phyloP scores from a whole-genome alignment of 2,113 vertebrate species.

The Perca fluviatilis region DNA sequence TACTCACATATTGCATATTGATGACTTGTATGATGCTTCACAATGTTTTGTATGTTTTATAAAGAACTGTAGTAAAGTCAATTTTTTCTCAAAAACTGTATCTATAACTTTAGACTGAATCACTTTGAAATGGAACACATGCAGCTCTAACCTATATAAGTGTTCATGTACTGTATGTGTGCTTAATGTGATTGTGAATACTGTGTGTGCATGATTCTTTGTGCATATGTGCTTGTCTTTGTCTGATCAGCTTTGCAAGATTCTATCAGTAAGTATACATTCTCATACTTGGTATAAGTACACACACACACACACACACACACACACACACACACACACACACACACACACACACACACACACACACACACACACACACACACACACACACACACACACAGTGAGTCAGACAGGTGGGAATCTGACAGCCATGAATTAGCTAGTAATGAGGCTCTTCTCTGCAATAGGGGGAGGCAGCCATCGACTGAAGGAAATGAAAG shows the following conservation, averaged over 20 bases:
- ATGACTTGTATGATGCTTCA: no score
- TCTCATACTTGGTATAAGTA: background rate
- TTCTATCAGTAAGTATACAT: background rate
- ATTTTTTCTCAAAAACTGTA: no score
- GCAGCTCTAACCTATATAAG: no score
- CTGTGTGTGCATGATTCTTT: background rate
- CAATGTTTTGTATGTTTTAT: no score
- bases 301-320: background rate
- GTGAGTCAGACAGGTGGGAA: constrained; percentile 5
- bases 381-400: background rate
- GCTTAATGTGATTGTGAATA: background rate
- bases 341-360: background rate
- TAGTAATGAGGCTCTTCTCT: constrained; percentile 45
- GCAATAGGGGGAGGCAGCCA: constrained; percentile 12
- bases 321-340: background rate
- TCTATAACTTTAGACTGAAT: no score
- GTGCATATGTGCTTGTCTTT: background rate
- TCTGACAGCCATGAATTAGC: constrained; percentile 42
- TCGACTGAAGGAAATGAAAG: constrained; percentile 42
- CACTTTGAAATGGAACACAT: no score
- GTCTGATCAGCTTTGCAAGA: background rate
- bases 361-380: background rate
- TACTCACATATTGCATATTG: no score
- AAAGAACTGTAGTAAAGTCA: no score
- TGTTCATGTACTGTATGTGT: no score